phyloP scores from a whole-genome alignment of 2,113 vertebrate genomes.

The Chaetura pelagica region DNA sequence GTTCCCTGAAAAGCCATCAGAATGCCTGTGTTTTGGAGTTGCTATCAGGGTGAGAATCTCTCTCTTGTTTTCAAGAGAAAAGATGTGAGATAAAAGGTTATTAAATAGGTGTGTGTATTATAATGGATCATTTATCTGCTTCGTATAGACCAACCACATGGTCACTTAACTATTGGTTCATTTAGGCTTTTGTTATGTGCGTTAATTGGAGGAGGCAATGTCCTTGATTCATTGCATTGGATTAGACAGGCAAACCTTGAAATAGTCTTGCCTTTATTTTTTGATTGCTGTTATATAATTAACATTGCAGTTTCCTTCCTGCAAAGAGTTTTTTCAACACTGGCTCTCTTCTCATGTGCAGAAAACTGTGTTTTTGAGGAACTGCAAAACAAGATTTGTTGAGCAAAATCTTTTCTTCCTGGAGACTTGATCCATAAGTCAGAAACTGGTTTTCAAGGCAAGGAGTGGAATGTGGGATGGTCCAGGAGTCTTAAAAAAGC shows the following conservation, averaged over 20 bases:
- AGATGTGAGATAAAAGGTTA: background rate
- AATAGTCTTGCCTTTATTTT: conserved; percentile 29
- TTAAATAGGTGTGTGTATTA: background rate
- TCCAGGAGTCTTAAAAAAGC: background rate
- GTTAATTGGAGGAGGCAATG: background rate
- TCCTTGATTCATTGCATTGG: conserved; percentile 7
- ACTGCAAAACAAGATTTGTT: background rate
- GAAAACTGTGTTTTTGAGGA: background rate
- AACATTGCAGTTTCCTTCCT: conserved; percentile 17
- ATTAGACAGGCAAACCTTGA: conserved; percentile 12
- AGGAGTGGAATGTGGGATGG: background rate
- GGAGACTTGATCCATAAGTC: background rate
- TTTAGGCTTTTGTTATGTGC: conserved; percentile 40
- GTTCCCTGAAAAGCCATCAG: background rate
- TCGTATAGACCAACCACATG: background rate
- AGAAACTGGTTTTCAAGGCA: background rate
- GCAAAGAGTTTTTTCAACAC: background rate
- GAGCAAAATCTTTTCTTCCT: background rate
- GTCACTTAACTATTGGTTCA: conserved; percentile 30
- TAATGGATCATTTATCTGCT: conserved; percentile 8
- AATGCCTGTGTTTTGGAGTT: background rate
- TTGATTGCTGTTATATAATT: conserved; percentile 10
- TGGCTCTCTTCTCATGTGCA: background rate
- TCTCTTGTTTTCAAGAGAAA: background rate
- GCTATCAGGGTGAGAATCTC: background rate